These are phyloP conservation scores for Trissoscelio sp. DNA, from an alignment of 2,888 invertebrate species.

Conservation along the genomic window DNA sequence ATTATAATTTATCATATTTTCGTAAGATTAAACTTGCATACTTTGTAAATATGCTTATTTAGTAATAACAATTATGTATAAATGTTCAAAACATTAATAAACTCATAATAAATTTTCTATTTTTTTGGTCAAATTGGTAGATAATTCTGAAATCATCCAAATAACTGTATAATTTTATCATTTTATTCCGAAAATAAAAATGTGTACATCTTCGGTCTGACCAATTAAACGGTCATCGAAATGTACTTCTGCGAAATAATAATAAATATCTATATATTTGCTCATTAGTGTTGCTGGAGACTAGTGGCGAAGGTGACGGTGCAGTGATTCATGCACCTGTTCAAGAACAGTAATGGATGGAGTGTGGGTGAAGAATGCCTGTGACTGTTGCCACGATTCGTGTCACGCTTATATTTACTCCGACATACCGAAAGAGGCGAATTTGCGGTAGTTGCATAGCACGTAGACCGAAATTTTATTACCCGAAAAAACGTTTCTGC, in stretches of 20 bases:
- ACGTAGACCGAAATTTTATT: conserved; percentile 64
- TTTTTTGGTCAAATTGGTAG: too few species aligned
- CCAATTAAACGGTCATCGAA: conserved; percentile 1
- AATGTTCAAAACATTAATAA: too few species aligned
- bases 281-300: conserved; percentile 51
- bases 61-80: too few species aligned
- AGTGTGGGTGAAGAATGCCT: conserved; percentile 77
- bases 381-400: conserved; percentile 78
- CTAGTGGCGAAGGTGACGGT: conserved; percentile 53
- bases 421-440: conserved; percentile 69
- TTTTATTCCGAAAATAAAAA: too few species aligned
- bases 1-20: too few species aligned
- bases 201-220: too few species aligned
- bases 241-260: conserved; percentile 34
- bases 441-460: conserved; percentile 67
- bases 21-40: too few species aligned
- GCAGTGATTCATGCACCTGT: conserved; percentile 80
- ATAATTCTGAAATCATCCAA: too few species aligned
- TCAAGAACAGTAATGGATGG: conserved; percentile 77
- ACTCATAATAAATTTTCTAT: too few species aligned
- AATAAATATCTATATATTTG: conserved; percentile 48
- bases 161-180: too few species aligned
- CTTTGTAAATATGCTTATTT: too few species aligned
- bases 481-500: conserved; percentile 64
- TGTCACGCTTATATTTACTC: conserved; percentile 80